Conservation (phyloP, 2,888 invertebrate species). For the Agrypnus murinus region DNA sequence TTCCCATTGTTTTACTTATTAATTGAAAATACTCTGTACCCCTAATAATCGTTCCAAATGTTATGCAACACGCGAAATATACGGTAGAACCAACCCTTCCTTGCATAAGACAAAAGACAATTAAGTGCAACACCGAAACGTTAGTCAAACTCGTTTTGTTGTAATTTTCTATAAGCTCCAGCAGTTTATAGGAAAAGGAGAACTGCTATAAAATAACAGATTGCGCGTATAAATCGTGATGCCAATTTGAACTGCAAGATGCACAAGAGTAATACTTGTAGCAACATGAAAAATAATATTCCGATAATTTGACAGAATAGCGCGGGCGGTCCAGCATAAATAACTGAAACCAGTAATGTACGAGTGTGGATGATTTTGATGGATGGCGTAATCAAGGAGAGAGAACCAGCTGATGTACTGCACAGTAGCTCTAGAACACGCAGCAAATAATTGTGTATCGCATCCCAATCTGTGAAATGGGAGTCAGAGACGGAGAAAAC, state of each 20-base stretch:
- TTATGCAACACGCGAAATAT: constrained; percentile 45
- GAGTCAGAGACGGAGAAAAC: constrained; percentile 38
- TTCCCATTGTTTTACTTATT: constrained; percentile 52
- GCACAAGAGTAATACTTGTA: constrained; percentile 30
- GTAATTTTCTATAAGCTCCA: constrained; percentile 20
- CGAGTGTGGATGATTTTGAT: constrained; percentile 66
- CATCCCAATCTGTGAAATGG: constrained; percentile 53
- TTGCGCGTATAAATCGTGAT: constrained; percentile 9
- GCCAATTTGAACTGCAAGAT: constrained; percentile 28
- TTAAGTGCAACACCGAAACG: constrained; percentile 38
- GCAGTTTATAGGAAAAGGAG: not conserved
- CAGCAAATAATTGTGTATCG: constrained; percentile 61
- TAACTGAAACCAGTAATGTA: constrained; percentile 51
- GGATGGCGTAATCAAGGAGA: constrained; percentile 65
- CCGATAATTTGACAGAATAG: constrained; percentile 50
- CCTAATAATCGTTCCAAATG: constrained; percentile 48
- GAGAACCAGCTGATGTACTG: constrained; percentile 56
- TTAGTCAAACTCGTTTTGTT: constrained; percentile 29
- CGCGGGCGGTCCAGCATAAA: constrained; percentile 55
- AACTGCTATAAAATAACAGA: constrained; percentile 7
- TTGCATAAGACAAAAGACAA: constrained; percentile 35
- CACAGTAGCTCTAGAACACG: constrained; percentile 60
- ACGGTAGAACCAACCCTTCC: constrained; percentile 22
- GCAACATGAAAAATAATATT: constrained; percentile 37
- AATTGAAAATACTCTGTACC: constrained; percentile 52